phyloP scores from a whole-genome alignment of 2,113 vertebrate species.

The Anser cygnoides region DNA sequence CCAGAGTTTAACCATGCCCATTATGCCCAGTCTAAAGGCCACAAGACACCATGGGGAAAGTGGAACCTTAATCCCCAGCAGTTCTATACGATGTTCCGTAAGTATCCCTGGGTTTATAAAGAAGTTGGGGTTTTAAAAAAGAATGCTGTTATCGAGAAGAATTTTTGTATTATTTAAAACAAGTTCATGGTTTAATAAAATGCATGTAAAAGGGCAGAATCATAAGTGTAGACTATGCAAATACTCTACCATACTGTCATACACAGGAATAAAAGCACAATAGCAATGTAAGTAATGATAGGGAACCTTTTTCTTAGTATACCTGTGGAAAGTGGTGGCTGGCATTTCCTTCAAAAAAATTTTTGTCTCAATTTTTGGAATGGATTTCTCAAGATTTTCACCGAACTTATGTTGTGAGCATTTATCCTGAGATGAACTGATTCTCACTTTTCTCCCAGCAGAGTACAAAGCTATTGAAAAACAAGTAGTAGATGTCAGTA shows the following conservation, averaged over 20 bases:
- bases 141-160: neutral
- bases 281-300: neutral
- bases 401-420: neutral
- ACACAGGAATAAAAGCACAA: neutral
- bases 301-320: neutral
- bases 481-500: neutral
- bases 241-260: neutral
- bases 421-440: neutral
- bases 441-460: neutral
- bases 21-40: slow-evolving; percentile 97
- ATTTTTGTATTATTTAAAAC: neutral
- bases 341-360: neutral
- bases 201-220: neutral
- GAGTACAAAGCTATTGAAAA: neutral
- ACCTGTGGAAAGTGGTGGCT: neutral
- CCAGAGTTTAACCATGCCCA: slow-evolving; percentile 98
- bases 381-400: neutral
- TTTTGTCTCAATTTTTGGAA: neutral
- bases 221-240: neutral
- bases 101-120: slow-evolving; percentile 70
- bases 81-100: slow-evolving; percentile 99
- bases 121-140: neutral
- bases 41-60: slow-evolving; percentile 99
- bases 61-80: slow-evolving; percentile 99
- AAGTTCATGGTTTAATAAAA: neutral